Base-by-base conservation (phyloP, 2,888 invertebrate genomes). In the Synergus gifuensis region DNA sequence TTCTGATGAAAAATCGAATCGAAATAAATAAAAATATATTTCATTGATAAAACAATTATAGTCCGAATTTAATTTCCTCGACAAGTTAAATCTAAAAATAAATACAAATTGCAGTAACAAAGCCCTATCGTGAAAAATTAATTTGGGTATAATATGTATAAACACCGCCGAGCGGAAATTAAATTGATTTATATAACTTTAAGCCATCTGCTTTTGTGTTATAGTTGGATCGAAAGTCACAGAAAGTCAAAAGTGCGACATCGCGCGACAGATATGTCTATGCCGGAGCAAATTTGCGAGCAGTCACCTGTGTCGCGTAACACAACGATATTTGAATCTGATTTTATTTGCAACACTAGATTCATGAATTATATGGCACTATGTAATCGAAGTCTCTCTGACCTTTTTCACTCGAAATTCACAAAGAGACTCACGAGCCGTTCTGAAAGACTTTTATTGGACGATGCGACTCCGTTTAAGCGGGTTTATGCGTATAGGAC, bases 401-500 rank as follows among this genome's bases (percentile, higher is more conserved):
- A 14, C 42, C 11, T 44, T 76, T 42, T 63, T 81, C 81, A 76
- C 76, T 80, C 83, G 80, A 85, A 85, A 87, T 86, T 66, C 81
- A 86, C 85, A 87, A 86, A 87, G 87, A 86, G 82, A 77, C 82
- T 81, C 81, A 81, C 78, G 80, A 84, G 81, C 84, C 83, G 76
- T 83, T 81, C 81, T 85, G 85, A 87, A 86, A 85, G 85, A 86
- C 81, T 85, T 85, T 80, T 82, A 85, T 88, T 82, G 84, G 86
- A 85, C 85, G 84, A 84, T 83, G 87, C 84, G 85, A 85, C 84
- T 86, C 80, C 84, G 86, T 87, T 88, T 87, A 87, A 87, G 86
- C 86, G 85, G 82, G 84, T 85, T 86, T 83, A 84, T 88, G 87
- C 88, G 87, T 88, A n/a, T n/a, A 88, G 89, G 88, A 90, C 90